Base-by-base conservation (phyloP, 2,888 invertebrate genomes). In the Disparrhopalites patrizii region DNA sequence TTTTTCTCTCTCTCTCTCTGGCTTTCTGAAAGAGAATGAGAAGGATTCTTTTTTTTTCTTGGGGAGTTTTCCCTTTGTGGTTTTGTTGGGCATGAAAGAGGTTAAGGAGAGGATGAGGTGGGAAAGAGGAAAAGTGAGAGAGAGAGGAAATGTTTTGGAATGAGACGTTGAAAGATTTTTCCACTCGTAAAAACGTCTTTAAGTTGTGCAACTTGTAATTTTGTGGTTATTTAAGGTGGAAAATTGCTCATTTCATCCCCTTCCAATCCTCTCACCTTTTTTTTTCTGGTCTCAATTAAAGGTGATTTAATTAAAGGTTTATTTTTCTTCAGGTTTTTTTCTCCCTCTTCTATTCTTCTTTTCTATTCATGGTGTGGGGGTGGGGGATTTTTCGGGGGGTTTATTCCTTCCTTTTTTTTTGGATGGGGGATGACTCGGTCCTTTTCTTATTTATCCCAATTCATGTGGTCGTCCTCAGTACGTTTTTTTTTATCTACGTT, bases 271-370 rank as follows among this genome's bases (percentile, higher is more conserved):
- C 55, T 47, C 64, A 64, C 64, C 64, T 64, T 64, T 50, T n/a
- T n/a, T n/a, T n/a, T n/a, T n/a, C n/a, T n/a, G n/a, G n/a, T 64
- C 56, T 64, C 56, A 47, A 64, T 64, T 64, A 64, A 56, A n/a
- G 33, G 56, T 64, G 56, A 64, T 64, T 64, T 64, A 64, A 64
- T 64, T 64, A 64, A 64, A 57, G 50, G 56, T 23, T 30, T 33
- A 47, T 55, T 62, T 63, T 25, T 30, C 28, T n/a, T 20, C 28
- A n/a, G 30, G 18, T 50, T 60, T 57, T 13, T 23, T 55, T 18
- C 33, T 31, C 18, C 13, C 3, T 7, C 20, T 23, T 43, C 43
- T 8, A 18, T 43, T 8, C 43, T 4, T 15, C 3, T 15, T 15
- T 15, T 43, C 43, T 43, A 27, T 28, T 18, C 15, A n/a, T n/a